These are phyloP conservation scores for Hemiprocne comata DNA, from an alignment of 2,113 vertebrate species.

Conservation along the genomic window DNA sequence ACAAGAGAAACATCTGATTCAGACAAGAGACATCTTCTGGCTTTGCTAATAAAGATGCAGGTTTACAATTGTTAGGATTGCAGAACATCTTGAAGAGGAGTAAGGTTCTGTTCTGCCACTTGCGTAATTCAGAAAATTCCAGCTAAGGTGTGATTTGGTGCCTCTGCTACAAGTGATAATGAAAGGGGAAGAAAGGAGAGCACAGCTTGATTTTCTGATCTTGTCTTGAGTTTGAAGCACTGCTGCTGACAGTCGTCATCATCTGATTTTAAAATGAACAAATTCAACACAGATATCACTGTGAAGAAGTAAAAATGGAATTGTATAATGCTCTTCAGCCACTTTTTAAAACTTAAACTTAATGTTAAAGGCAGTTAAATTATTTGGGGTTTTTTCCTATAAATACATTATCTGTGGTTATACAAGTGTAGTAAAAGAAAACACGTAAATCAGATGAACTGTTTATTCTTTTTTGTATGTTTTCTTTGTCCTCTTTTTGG, in stretches of 20 bases:
- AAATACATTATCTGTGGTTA: not conserved
- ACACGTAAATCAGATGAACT: not conserved
- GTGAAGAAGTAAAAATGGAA: not conserved
- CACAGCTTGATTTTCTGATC: constrained; percentile 5
- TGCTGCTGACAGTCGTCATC: not conserved
- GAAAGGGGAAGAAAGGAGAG: not conserved
- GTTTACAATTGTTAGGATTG: not conserved
- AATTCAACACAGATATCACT: not conserved
- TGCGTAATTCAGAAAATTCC: not conserved
- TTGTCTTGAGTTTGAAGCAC: not conserved
- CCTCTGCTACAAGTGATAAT: constrained; percentile 16
- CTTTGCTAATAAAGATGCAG: not conserved
- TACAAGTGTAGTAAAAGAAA: not conserved
- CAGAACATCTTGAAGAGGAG: not conserved
- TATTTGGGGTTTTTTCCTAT: not conserved
- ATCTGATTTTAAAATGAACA: constrained; percentile 23
- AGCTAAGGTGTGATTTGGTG: not conserved
- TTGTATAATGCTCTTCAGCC: not conserved
- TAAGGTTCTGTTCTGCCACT: not conserved
- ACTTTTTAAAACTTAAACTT: not conserved
- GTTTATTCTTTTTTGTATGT: not conserved
- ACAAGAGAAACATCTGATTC: too few species aligned
- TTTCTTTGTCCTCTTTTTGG: not conserved
- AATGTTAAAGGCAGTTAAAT: not conserved
- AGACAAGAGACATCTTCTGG: not conserved